A percentile compares a stretch with the other conserved stretches of the same genome.
phyloP scores from a whole-genome alignment of 2,113 vertebrate species.

The Pseudorasbora parva region DNA sequence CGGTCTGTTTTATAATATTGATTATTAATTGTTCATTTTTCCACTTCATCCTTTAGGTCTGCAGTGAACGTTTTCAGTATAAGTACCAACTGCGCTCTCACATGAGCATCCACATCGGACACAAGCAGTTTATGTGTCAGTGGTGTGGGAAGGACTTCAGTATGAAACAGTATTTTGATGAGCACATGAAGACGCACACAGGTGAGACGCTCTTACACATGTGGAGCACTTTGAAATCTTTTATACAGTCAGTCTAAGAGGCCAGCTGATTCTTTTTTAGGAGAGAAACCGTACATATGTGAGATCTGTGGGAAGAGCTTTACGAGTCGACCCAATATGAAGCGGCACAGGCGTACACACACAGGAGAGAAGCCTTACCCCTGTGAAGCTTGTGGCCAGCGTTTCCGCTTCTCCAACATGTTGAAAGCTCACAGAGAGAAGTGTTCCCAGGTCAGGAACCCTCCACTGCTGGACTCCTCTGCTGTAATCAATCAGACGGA shows the following conservation, averaged over 20 bases:
- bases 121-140: constrained; percentile 87
- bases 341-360: constrained; percentile 87
- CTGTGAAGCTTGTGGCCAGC: constrained; percentile 84
- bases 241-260: neutral
- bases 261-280: constrained; percentile 59
- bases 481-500: constrained; percentile 48
- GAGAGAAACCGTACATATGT: constrained; percentile 89
- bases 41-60: constrained; percentile 71
- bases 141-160: constrained; percentile 87
- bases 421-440: constrained; percentile 89
- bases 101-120: constrained; percentile 85
- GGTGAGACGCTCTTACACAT: constrained; percentile 61
- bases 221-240: neutral
- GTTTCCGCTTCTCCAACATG: constrained; percentile 93
- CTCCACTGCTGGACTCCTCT: constrained; percentile 63
- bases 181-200: constrained; percentile 84
- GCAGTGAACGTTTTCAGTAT: constrained; percentile 87
- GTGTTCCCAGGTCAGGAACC: constrained; percentile 82
- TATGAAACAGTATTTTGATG: constrained; percentile 85
- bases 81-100: constrained; percentile 84
- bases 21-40: neutral
- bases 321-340: constrained; percentile 91
- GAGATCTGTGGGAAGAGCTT: constrained; percentile 91
- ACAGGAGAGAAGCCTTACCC: constrained; percentile 89
- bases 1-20: neutral